These are phyloP conservation scores for Magallana ariakensis DNA, from an alignment of 1,140 invertebrate genomes.

Conservation along the genomic window DNA sequence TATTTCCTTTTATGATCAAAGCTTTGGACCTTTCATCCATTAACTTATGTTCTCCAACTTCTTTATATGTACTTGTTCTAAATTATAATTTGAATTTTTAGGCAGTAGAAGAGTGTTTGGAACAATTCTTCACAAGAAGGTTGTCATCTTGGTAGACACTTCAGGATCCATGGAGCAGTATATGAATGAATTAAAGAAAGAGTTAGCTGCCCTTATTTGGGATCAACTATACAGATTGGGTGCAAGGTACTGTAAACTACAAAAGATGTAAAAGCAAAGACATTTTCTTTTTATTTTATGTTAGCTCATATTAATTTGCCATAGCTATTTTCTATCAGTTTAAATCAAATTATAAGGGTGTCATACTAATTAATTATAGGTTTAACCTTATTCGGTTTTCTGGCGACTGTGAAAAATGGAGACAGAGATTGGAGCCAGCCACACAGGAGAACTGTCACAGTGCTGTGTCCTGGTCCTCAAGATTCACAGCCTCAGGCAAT, in stretches of 20 bases:
- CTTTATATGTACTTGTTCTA: too few species aligned
- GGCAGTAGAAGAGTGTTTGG: slow-evolving; percentile 79
- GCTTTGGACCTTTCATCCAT: not conserved
- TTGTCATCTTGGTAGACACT: slow-evolving; percentile 78
- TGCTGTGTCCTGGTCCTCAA: slow-evolving; percentile 77
- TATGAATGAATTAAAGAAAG: slow-evolving; percentile 79
- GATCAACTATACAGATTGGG: slow-evolving; percentile 78
- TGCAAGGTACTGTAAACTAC: slow-evolving; percentile 67
- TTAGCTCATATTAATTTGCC: too few species aligned
- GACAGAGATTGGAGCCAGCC: slow-evolving; percentile 69
- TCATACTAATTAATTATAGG: slow-evolving; percentile 53
- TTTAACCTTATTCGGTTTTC: slow-evolving; percentile 80
- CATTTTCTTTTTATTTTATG: too few species aligned
- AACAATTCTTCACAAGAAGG: slow-evolving; percentile 76
- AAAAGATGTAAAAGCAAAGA: too few species aligned
- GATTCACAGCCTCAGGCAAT: slow-evolving; percentile 76
- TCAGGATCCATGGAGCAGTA: slow-evolving; percentile 79
- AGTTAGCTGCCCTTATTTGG: slow-evolving; percentile 78
- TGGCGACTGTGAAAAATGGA: slow-evolving; percentile 76
- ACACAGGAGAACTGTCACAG: slow-evolving; percentile 78
- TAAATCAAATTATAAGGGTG: too few species aligned
- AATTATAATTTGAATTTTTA: slow-evolving; percentile 50
- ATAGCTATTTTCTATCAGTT: too few species aligned
- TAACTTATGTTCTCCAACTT: too few species aligned
- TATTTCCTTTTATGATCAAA: not conserved